These are phyloP conservation scores for Smittia sp. DNA, from an alignment of 2,888 invertebrate genomes.

Conservation along the genomic window DNA sequence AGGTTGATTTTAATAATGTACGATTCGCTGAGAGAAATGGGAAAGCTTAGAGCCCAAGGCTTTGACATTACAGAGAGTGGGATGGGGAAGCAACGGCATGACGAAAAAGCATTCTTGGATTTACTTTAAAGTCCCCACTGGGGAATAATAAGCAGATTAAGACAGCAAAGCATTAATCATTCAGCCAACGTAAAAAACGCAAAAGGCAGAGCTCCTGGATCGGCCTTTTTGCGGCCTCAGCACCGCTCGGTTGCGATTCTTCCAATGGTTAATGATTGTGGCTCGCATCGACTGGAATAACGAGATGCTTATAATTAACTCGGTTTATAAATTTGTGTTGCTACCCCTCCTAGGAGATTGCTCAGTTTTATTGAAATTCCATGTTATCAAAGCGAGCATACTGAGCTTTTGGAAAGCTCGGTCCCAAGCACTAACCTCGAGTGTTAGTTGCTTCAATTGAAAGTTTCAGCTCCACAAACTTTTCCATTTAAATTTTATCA, in stretches of 20 bases:
- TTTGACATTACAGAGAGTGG: not conserved
- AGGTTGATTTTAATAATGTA: not conserved
- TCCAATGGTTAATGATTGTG: not conserved
- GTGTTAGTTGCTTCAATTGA: no score
- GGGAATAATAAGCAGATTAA: constrained; percentile 29
- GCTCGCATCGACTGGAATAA: not conserved
- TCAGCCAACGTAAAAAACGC: constrained; percentile 7
- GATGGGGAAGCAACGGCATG: not conserved
- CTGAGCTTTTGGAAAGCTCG: no score
- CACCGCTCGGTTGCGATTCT: not conserved
- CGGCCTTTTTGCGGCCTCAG: not conserved
- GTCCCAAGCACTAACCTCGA: no score
- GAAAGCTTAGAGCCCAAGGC: not conserved
- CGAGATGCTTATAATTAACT: no score
- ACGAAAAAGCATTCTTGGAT: not conserved
- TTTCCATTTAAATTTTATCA: no score
- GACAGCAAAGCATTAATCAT: constrained; percentile 34
- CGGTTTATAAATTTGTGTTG: no score
- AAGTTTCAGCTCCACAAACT: no score
- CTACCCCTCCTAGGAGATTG: no score
- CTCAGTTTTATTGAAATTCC: no score
- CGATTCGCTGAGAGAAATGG: not conserved
- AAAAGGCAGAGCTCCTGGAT: not conserved
- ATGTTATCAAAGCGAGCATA: no score
- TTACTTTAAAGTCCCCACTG: constrained; percentile 28